Conservation (phyloP, 2,888 invertebrate species). For the Drosophila koepferae region DNA sequence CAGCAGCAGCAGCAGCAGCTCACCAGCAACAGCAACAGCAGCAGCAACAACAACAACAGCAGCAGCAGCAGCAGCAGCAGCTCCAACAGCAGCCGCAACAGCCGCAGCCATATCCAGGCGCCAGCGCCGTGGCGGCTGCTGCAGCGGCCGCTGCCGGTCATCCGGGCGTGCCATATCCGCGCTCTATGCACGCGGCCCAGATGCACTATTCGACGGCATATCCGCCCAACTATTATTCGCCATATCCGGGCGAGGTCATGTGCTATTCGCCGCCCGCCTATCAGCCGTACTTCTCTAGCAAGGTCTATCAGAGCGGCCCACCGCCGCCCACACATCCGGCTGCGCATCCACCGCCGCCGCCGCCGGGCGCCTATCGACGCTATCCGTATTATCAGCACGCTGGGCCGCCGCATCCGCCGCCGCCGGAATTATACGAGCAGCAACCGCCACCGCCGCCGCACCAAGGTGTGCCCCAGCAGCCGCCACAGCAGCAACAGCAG, state of each 20-base stretch:
- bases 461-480: constrained; percentile 1
- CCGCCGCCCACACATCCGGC: constrained; percentile 78
- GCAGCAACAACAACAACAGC: constrained; percentile 36
- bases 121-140: constrained; percentile 79
- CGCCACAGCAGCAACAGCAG: constrained; percentile 25
- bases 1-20: constrained; percentile 8
- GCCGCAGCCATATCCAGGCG: constrained; percentile 80
- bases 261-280: constrained; percentile 86
- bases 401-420: constrained; percentile 68
- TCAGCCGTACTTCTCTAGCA: constrained; percentile 86
- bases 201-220: constrained; percentile 85
- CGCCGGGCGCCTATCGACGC: constrained; percentile 73
- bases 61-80: constrained; percentile 64
- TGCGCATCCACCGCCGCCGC: constrained; percentile 82
- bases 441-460: constrained; percentile 55
- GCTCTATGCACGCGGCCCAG: constrained; percentile 84
- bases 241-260: constrained; percentile 85
- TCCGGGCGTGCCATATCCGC: constrained; percentile 83
- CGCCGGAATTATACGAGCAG: constrained; percentile 83
- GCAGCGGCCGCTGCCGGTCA: constrained; percentile 83
- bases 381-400: constrained; percentile 74
- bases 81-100: constrained; percentile 72
- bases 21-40: constrained; percentile 33
- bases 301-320: constrained; percentile 85
- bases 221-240: constrained; percentile 84